Conservation (phyloP, 2,113 vertebrate species). For the Antidorcas marsupialis region DNA sequence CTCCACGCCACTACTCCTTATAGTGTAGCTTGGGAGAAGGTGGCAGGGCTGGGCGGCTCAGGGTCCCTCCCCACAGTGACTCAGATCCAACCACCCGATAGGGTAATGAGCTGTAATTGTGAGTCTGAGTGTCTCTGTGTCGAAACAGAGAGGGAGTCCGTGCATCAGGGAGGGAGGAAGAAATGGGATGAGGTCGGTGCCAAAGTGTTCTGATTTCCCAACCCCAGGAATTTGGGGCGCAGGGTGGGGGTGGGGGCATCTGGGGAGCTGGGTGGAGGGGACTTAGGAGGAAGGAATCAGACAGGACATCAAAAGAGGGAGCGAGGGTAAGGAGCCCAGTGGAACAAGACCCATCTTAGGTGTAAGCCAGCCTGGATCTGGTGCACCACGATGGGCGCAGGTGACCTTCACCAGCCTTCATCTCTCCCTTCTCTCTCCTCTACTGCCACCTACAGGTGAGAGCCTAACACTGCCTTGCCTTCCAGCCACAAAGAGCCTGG, state of each 20-base stretch:
- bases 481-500: not conserved
- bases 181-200: not conserved
- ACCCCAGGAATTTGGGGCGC: conserved; percentile 65
- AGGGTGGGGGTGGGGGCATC: conserved; percentile 51
- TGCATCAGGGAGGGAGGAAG: conserved; percentile 24
- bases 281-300: not conserved
- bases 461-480: not conserved
- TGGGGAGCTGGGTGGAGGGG: not conserved
- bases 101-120: conserved; percentile 71
- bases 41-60: conserved; percentile 35
- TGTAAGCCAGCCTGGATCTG: not conserved
- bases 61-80: conserved; percentile 61
- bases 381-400: not conserved
- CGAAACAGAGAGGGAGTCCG: conserved; percentile 55
- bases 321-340: not conserved
- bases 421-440: not conserved
- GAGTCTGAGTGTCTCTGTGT: conserved; percentile 46
- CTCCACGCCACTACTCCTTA: conserved; percentile 58
- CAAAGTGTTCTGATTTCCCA: conserved; percentile 53
- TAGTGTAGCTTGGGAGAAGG: conserved; percentile 47
- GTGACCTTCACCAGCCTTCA: not conserved
- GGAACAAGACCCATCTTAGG: not conserved
- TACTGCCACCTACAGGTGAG: not conserved
- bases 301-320: not conserved
- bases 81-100: conserved; percentile 53